Base-by-base conservation (phyloP, 2,888 invertebrate species). In the Perdita meconis region DNA sequence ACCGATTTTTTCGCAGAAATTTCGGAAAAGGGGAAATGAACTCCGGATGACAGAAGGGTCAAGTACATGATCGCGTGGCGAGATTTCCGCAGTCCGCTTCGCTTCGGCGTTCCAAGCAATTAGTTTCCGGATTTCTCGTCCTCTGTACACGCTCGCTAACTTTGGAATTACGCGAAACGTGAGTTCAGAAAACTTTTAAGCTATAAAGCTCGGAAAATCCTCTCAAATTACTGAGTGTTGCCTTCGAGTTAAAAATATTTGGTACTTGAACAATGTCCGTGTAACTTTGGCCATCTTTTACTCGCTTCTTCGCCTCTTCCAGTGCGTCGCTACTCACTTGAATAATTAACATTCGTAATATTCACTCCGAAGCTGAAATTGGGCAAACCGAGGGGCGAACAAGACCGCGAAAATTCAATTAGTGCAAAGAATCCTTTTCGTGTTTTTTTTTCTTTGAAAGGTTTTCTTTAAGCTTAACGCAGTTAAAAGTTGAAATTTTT, bases 141-240 rank as follows among this genome's bases (percentile, higher is more conserved):
- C 40, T 36, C 47, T 56, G 40, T 53, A 55, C 60, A 61, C 40
- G 38, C 44, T 68, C 60, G 16, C 61, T 8, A 73, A 73, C 73
- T 69, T 70, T 24, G 34, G 61, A 56, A 69, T 70, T 70, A 69
- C 73, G 70, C 47, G 38, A 8, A 38, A 16, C 38, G 24, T n/a
- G 55, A 70, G 61, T 63, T 69, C 55, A 8, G 34, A 50, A 56
- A 63, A 63, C 40, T 53, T 69, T 61, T 53, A 44, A 38, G 72
- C 72, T 22, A 53, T 69, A 61, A 73, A 73, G 55, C 60, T 69
- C 13, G n/a, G 72, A 61, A 69, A 69, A 73, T 73, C 70, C 70
- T 22, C 40, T 22, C 19, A 69, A 69, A 73, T 69, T 61, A 53
- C 47, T 42, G 30, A 30, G 38, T 30, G 44, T 61, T 73, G 40